A percentile compares a stretch with the other conserved stretches of the same genome.
Conservation (phyloP, 2,797 vertebrate species). For the Poeciliopsis presidionis region DNA sequence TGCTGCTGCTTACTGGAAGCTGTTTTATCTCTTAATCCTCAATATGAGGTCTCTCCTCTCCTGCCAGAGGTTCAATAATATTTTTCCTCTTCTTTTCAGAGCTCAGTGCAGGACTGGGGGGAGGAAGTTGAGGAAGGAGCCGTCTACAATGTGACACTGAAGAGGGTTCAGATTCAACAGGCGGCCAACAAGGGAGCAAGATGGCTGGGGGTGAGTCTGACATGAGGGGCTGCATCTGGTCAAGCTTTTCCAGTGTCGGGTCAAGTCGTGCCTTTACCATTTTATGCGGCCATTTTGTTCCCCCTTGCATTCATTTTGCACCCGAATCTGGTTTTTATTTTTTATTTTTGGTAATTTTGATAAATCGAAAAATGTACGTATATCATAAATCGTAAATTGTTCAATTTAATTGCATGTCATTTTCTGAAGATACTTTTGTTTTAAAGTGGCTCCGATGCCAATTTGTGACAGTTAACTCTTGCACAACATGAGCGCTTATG, state of each 20-base stretch:
- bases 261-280: background rate
- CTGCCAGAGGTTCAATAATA: slow-evolving; percentile 11
- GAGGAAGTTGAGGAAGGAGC: slow-evolving; percentile 97
- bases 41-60: background rate
- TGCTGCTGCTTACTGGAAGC: background rate
- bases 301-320: background rate
- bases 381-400: background rate
- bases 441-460: background rate
- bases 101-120: slow-evolving; percentile 93
- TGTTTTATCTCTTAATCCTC: background rate
- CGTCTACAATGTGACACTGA: slow-evolving; percentile 94
- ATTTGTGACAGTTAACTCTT: background rate
- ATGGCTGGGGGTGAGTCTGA: slow-evolving; percentile 91
- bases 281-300: background rate
- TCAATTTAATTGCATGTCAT: background rate
- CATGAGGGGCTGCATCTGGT: slow-evolving; percentile 11
- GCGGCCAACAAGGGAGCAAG: slow-evolving; percentile 96
- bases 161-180: slow-evolving; percentile 94
- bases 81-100: slow-evolving; percentile 76
- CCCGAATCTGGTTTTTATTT: background rate
- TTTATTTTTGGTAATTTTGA: background rate
- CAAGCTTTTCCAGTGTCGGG: background rate
- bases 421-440: background rate
- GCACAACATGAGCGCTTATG: background rate
- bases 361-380: background rate